Percentiles rank a stretch among this genome's conserved stretches.
These are phyloP conservation scores for Ichneumon xanthorius DNA, from an alignment of 2,888 invertebrate genomes.

Conservation along the genomic window DNA sequence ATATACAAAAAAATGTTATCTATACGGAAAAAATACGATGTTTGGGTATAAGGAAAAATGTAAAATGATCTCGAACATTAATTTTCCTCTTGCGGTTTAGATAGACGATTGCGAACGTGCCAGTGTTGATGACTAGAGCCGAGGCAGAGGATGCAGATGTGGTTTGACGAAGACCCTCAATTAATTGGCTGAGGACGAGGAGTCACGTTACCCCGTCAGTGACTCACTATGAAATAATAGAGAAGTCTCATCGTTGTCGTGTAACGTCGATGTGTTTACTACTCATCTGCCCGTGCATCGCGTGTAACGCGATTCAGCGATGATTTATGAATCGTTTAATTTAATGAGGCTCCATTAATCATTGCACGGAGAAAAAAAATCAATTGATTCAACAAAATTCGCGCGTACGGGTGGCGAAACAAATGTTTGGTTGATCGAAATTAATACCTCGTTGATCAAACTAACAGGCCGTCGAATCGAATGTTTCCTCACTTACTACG, in stretches of 20 bases:
- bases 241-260: slow-evolving; percentile 24
- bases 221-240: slow-evolving; percentile 54
- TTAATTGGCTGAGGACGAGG: slow-evolving; percentile 54
- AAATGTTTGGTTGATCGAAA: too few relatives aligned
- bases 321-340: slow-evolving; percentile 6
- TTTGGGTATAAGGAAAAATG: neutral
- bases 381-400: too few relatives aligned
- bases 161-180: slow-evolving; percentile 53
- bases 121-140: slow-evolving; percentile 46
- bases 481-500: too few relatives aligned
- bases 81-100: slow-evolving; percentile 38
- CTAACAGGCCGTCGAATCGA: too few relatives aligned
- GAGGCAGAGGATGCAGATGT: slow-evolving; percentile 58
- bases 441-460: too few relatives aligned
- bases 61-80: neutral
- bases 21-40: neutral
- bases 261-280: slow-evolving; percentile 12
- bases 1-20: too few relatives aligned
- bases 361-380: neutral
- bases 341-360: neutral
- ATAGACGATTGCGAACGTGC: slow-evolving; percentile 22
- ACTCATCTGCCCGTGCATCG: slow-evolving; percentile 5
- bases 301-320: slow-evolving; percentile 13
- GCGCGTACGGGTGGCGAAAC: too few relatives aligned
- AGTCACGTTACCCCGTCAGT: slow-evolving; percentile 48